Evolutionary conservation across 2,888 invertebrate genomes (phyloP).

Genomic region (Melanchra persicariae): DNA sequence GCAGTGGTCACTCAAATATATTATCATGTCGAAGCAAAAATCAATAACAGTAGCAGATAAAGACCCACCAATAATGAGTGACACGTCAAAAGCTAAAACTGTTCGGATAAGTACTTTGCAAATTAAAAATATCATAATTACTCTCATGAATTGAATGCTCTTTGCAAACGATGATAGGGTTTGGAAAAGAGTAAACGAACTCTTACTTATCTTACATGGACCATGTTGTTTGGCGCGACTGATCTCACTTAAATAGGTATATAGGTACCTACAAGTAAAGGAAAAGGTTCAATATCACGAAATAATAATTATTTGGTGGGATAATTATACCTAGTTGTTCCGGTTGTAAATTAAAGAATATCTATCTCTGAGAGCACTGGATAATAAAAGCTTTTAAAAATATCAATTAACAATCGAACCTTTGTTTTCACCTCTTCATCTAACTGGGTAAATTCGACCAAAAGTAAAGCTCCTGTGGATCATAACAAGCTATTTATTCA

Average conservation of each 20-base stretch:
- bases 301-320: not conserved
- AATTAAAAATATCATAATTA: too few relatives aligned
- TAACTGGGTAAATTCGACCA: not conserved
- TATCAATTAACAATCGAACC: not conserved
- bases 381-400: not conserved
- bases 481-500: conserved; percentile 26
- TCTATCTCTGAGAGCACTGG: too few relatives aligned
- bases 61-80: not conserved
- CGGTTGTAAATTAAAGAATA: too few relatives aligned
- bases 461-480: not conserved
- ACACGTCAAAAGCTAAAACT: not conserved
- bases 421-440: conserved; percentile 2
- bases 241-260: not conserved
- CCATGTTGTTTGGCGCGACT: not conserved
- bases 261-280: too few relatives aligned
- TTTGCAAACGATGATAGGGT: too few relatives aligned
- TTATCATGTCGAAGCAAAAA: not conserved
- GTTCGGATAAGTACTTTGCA: not conserved
- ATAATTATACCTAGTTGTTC: too few relatives aligned
- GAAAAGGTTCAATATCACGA: not conserved
- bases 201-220: too few relatives aligned
- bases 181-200: too few relatives aligned
- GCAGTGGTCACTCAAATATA: not conserved
- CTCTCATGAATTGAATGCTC: too few relatives aligned
- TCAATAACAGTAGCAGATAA: conserved; percentile 7